Conservation (phyloP, 2,888 invertebrate species). For the Boloria euphrosyne region DNA sequence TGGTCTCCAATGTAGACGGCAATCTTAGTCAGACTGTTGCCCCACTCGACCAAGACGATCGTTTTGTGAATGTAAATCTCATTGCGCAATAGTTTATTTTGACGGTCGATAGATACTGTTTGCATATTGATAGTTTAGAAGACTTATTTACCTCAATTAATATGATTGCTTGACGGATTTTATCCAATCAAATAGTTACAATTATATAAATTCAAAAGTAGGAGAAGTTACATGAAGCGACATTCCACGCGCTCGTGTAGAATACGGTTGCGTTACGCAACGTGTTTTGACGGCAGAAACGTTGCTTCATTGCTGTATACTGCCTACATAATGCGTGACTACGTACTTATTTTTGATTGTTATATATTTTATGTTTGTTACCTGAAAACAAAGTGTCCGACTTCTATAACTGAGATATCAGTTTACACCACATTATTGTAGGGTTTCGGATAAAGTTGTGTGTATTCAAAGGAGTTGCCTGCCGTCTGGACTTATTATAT, state of each 20-base stretch:
- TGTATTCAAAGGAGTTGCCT: too few species aligned
- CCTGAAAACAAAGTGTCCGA: constrained; percentile 21
- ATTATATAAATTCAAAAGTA: constrained; percentile 16
- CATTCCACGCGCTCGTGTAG: constrained; percentile 46
- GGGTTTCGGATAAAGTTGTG: constrained; percentile 6
- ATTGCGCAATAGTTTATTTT: constrained; percentile 23
- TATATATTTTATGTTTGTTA: constrained; percentile 10
- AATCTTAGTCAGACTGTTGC: not conserved
- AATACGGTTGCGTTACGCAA: constrained; percentile 61
- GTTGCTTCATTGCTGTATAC: constrained; percentile 54
- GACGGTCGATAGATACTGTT: constrained; percentile 12
- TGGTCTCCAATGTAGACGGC: too few species aligned
- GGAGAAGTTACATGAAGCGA: constrained; percentile 45
- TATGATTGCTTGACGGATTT: constrained; percentile 34
- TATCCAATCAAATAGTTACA: constrained; percentile 44
- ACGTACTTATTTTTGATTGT: constrained; percentile 11
- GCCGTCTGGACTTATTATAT: too few species aligned
- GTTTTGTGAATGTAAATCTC: constrained; percentile 5
- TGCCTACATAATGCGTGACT: constrained; percentile 34
- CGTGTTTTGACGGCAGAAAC: constrained; percentile 44
- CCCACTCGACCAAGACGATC: constrained; percentile 1
- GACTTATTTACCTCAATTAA: not conserved
- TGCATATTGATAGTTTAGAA: not conserved
- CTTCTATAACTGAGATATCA: constrained; percentile 19
- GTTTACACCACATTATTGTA: constrained; percentile 16